A percentile compares a stretch with the other conserved stretches of the same genome.
Conservation (phyloP, 2,113 vertebrate species). For the Brienomyrus brachyistius region DNA sequence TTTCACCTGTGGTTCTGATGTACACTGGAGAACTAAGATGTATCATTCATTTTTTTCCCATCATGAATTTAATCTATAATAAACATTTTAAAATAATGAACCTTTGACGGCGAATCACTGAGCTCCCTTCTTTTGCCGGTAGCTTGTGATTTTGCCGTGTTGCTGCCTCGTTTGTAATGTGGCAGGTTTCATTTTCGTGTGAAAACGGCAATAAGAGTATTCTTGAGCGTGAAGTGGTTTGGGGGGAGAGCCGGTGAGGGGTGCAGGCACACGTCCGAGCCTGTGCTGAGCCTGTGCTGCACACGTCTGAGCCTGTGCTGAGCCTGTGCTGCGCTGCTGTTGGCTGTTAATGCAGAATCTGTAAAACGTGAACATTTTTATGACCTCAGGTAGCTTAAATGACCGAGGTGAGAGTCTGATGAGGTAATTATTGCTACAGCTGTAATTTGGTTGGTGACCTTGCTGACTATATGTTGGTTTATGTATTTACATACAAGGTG, state of each 20-base stretch:
- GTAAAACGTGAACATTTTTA: not conserved
- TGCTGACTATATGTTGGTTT: not conserved
- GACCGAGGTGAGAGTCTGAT: not conserved
- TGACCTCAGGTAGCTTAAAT: not conserved
- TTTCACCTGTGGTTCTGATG: constrained; percentile 62
- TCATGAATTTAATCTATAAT: constrained; percentile 65
- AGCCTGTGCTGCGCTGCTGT: not conserved
- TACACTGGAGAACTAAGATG: constrained; percentile 69
- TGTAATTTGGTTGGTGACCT: not conserved
- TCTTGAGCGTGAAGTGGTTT: not conserved
- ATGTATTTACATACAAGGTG: no score
- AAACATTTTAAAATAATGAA: constrained; percentile 67
- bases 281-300: not conserved
- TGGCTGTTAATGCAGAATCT: not conserved
- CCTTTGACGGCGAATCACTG: constrained; percentile 49
- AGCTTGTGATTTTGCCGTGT: not conserved
- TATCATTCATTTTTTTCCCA: constrained; percentile 56
- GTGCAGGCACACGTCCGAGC: not conserved
- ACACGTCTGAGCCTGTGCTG: no score
- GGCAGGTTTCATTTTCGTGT: not conserved
- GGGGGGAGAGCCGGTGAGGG: not conserved
- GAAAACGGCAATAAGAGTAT: not conserved
- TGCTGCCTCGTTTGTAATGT: not conserved
- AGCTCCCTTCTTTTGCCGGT: not conserved
- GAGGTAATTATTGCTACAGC: not conserved